A percentile compares a stretch with the other conserved stretches of the same genome.
These are phyloP conservation scores for Carcharodon carcharias DNA, from an alignment of 2,797 vertebrate species.

Conservation along the genomic window DNA sequence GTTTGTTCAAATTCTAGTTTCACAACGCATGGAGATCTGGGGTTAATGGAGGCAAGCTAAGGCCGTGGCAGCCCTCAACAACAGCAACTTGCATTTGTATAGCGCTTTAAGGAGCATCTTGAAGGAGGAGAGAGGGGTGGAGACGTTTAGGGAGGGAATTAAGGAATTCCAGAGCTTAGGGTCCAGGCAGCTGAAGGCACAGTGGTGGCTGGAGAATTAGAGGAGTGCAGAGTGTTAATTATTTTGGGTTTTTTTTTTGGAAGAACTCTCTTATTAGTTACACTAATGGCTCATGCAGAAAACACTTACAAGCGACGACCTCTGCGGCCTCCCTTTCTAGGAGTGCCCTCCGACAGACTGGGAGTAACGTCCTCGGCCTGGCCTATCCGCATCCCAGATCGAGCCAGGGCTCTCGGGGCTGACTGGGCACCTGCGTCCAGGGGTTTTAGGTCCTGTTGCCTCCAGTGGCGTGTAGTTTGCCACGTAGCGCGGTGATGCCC, in stretches of 20 bases:
- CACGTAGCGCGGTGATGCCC: constrained; percentile 91
- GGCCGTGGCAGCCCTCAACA: no score
- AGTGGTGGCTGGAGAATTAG: no score
- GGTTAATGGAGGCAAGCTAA: no score
- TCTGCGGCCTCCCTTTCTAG: constrained; percentile 93
- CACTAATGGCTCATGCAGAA: constrained; percentile 49
- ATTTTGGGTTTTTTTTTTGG: no score
- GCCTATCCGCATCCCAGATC: constrained; percentile 98
- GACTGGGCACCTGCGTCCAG: constrained; percentile 92
- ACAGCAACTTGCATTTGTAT: no score
- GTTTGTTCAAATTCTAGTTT: not conserved
- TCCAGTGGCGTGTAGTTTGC: constrained; percentile 88
- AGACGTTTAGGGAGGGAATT: no score
- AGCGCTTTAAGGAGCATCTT: no score
- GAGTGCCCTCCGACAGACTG: constrained; percentile 94
- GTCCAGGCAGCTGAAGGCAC: no score
- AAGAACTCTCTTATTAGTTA: constrained; percentile 69
- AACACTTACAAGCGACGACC: constrained; percentile 84
- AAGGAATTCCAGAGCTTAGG: no score
- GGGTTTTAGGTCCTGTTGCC: constrained; percentile 94
- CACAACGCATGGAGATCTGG: no score
- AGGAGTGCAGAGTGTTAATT: no score
- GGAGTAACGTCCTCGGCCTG: constrained; percentile 97
- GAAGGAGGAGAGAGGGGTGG: no score
- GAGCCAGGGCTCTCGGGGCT: constrained; percentile 87